Evolutionary conservation across 2,888 invertebrate species (phyloP).

Genomic region (Temnothorax rugatulus): DNA sequence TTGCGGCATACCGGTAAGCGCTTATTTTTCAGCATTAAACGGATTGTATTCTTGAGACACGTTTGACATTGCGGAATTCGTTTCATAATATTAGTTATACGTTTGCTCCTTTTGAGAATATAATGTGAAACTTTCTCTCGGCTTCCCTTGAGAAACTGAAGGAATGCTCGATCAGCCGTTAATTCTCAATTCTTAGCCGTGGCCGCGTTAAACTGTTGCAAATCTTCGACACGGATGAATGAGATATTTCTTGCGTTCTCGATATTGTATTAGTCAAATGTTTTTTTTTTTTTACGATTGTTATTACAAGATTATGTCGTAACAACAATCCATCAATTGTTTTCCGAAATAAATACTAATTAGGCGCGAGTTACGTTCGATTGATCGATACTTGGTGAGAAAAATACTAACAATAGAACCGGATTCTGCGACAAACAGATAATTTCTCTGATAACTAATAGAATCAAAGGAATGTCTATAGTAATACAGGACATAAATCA

Average conservation of each 20-base stretch:
- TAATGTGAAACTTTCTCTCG: conserved; percentile 70
- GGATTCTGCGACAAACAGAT: conserved; percentile 36
- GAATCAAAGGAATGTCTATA: conserved; percentile 46
- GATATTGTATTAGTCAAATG: conserved; percentile 23
- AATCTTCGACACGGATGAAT: conserved; percentile 47
- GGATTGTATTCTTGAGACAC: conserved; percentile 49
- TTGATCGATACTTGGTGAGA: background rate
- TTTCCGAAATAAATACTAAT: conserved; percentile 7
- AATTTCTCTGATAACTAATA: conserved; percentile 47
- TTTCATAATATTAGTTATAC: conserved; percentile 75
- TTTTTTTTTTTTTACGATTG: background rate
- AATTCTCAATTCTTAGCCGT: conserved; percentile 53
- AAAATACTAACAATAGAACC: conserved; percentile 30
- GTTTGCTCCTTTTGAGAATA: conserved; percentile 65
- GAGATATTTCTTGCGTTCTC: conserved; percentile 24
- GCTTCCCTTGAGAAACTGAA: conserved; percentile 68
- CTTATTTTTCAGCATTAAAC: background rate
- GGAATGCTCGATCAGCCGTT: conserved; percentile 54
- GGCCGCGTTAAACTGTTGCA: conserved; percentile 50
- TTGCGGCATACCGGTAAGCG: background rate
- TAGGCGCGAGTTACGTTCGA: conserved; percentile 2
- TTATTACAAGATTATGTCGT: conserved; percentile 7
- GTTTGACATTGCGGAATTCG: conserved; percentile 73
- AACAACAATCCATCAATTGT: conserved; percentile 17
- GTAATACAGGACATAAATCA: conserved; percentile 51